Evolutionary conservation across 2,113 vertebrate species (phyloP).

Genomic region (Nerophis ophidion): DNA sequence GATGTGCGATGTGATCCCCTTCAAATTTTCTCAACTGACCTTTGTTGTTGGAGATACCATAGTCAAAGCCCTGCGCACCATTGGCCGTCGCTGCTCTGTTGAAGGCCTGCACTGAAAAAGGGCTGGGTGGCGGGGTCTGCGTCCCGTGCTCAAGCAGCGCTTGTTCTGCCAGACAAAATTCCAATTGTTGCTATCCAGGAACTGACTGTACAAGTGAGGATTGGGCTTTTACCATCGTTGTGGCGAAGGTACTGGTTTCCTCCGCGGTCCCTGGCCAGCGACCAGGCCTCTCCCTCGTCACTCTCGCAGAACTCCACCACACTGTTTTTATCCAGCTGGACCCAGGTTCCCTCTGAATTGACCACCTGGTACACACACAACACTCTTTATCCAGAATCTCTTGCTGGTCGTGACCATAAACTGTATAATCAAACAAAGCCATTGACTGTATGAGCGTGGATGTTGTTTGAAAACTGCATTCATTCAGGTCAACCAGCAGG

Average conservation of each 20-base stretch:
- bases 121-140: constrained; percentile 94
- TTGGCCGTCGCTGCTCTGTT: constrained; percentile 79
- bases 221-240: constrained; percentile 87
- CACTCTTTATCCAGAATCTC: constrained; percentile 54
- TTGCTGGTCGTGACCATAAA: background rate
- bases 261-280: constrained; percentile 91
- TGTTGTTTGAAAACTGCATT: background rate
- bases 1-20: too few species aligned
- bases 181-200: background rate
- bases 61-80: constrained; percentile 94
- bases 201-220: background rate
- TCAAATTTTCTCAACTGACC: constrained; percentile 60
- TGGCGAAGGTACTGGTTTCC: constrained; percentile 97
- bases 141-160: constrained; percentile 83
- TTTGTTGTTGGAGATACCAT: constrained; percentile 95
- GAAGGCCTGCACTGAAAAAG: constrained; percentile 93
- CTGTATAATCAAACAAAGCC: background rate
- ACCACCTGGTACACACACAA: constrained; percentile 87
- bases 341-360: constrained; percentile 96
- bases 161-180: constrained; percentile 78
- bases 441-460: constrained; percentile 1
- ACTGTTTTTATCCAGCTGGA: constrained; percentile 99
- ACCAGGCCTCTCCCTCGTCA: constrained; percentile 98
- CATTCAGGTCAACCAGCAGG: too few species aligned
- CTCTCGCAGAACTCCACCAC: constrained; percentile 99